phyloP scores from a whole-genome alignment of 2,797 vertebrate genomes.

The Buceros bicornis region DNA sequence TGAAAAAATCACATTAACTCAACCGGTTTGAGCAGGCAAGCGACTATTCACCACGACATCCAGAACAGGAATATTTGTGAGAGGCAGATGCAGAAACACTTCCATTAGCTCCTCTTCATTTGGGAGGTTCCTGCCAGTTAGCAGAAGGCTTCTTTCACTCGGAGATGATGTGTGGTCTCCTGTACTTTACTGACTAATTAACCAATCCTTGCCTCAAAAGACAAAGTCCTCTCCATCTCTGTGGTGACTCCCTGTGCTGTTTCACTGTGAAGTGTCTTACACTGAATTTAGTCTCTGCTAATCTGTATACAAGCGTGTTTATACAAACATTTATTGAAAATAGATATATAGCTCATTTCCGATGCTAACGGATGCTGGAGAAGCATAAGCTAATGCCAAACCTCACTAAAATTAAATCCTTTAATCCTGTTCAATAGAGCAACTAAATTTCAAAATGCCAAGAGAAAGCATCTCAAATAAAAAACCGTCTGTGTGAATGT shows the following conservation, averaged over 20 bases:
- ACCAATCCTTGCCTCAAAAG: neutral
- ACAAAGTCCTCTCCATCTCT: neutral
- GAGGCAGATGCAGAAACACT: neutral
- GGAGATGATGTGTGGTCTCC: neutral
- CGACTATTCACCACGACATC: neutral
- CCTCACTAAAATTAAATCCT: neutral
- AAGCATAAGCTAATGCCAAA: neutral
- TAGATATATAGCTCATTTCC: neutral
- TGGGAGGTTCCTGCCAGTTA: neutral
- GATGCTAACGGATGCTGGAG: neutral
- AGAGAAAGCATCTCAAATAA: neutral
- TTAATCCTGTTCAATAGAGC: neutral
- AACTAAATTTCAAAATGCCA: neutral
- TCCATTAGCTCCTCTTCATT: neutral
- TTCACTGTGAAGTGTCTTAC: neutral
- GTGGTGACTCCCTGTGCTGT: neutral
- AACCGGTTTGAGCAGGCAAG: neutral
- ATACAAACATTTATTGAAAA: neutral
- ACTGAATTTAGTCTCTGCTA: neutral
- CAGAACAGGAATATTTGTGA: neutral
- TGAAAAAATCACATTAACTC: slow-evolving; percentile 35
- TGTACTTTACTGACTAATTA: neutral
- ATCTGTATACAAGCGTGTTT: neutral
- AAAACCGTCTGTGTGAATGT: neutral
- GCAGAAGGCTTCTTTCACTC: neutral